Evolutionary conservation across 2,888 invertebrate species (phyloP), one percentile per base, ranked within the genome.

Genomic region (Limulus polyphemus): DNA sequence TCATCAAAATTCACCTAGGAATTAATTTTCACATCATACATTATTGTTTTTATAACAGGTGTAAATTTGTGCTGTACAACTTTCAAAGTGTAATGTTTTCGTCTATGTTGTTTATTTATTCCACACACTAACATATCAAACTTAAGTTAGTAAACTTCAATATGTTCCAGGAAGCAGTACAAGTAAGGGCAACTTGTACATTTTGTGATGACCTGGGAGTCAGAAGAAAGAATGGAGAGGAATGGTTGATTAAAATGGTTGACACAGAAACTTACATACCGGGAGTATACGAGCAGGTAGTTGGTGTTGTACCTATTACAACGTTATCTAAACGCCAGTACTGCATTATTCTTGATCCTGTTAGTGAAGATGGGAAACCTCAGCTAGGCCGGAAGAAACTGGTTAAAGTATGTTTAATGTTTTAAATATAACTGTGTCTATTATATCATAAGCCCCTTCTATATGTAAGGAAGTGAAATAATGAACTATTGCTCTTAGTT

Each of bases 251-350:
- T 55, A 78, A 75, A 46, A 72, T 77, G 71, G 67, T 71, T 10
- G 78, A 78, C 68, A 75, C 77, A 12, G 79, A 80, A 64, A 76
- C 78, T 13, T 79, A 79, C 69, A 80, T 80, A 62, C 79, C 79
- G 13, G 74, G 74, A 65, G 79, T 80, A 1, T 79, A 79, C 69
- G 79, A 79, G 70, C 65, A 77, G 73, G 76, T 79, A 10, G 73
- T 77, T 11, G 77, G 76, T 48, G 74, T 75, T 10, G 75, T 77
- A 12, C 71, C 75, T 61, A 78, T 79, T 59, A 78, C 77, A 1
- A 77, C 78, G 0, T 71, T 80, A n/a, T 78, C 70, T 55, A 78
- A 77, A 69, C 71, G 79, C 9, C 78, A 80, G 68, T 79, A 80
- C 69, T 78, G 78, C 68, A 76, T 79, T 7, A 75, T 80, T 17